phyloP scores from a whole-genome alignment of 2,797 vertebrate species.

The Poecilia picta region DNA sequence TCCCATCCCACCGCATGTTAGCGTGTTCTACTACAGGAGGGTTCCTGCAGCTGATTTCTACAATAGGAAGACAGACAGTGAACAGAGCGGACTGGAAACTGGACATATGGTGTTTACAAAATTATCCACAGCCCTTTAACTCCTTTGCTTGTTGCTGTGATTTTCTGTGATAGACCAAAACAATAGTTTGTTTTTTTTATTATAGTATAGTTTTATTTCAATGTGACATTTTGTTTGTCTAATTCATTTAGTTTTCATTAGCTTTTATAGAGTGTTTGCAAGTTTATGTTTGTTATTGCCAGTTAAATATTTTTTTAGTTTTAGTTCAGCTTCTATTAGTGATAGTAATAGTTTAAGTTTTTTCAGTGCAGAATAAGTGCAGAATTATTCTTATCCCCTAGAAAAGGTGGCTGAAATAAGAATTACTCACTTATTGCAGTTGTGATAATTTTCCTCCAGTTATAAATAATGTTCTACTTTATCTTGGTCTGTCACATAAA shows the following conservation, averaged over 20 bases:
- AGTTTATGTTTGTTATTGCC: too few species aligned
- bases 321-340: too few species aligned
- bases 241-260: too few species aligned
- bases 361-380: too few species aligned
- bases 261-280: too few species aligned
- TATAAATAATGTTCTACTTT: background rate
- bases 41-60: conserved; percentile 82
- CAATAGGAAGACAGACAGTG: conserved; percentile 54
- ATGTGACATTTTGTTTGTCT: too few species aligned
- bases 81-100: conserved; percentile 1
- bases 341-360: too few species aligned
- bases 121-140: background rate
- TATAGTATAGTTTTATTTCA: too few species aligned
- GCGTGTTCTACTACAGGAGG: conserved; percentile 77
- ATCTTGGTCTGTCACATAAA: background rate
- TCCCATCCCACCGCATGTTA: conserved; percentile 77
- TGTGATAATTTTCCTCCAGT: background rate
- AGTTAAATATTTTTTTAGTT: too few species aligned
- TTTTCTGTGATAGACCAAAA: background rate
- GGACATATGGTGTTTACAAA: background rate
- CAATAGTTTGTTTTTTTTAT: too few species aligned
- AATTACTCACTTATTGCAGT: background rate
- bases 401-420: too few species aligned
- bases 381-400: too few species aligned
- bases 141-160: background rate